A percentile compares a stretch with the other conserved stretches of the same genome.
Conservation (phyloP, 2,888 invertebrate genomes). For the Spodoptera littoralis region DNA sequence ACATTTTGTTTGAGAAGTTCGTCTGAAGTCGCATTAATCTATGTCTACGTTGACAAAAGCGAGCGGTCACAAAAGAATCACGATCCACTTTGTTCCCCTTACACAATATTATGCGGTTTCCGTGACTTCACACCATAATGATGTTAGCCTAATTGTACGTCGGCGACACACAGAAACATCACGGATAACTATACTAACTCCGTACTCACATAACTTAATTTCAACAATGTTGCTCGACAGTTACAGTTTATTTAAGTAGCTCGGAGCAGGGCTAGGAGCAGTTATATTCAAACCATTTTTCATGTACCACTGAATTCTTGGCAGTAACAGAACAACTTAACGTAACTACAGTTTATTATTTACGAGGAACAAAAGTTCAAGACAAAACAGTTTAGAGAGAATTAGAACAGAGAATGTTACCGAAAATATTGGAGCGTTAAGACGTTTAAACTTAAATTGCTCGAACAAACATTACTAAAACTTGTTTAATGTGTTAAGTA, state of each 20-base stretch:
- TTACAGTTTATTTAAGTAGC: conserved; percentile 35
- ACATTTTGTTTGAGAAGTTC: conserved; percentile 48
- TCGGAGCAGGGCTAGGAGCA: conserved; percentile 9
- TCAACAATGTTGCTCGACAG: conserved; percentile 34
- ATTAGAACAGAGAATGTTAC: conserved; percentile 4
- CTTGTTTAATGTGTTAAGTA: conserved; percentile 12
- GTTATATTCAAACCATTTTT: conserved; percentile 34
- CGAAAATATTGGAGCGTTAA: conserved; percentile 11
- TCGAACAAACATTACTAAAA: conserved; percentile 24
- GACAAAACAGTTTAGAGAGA: conserved; percentile 11
- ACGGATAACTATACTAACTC: conserved; percentile 28
- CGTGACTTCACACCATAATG: conserved; percentile 64
- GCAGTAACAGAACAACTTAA: conserved; percentile 22
- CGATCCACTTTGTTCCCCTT: conserved; percentile 53
- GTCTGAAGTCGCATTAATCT: conserved; percentile 71
- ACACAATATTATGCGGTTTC: conserved; percentile 66
- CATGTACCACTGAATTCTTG: conserved; percentile 24
- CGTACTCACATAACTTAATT: conserved; percentile 46
- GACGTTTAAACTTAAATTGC: conserved; percentile 16
- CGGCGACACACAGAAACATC: conserved; percentile 50
- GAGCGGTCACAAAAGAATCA: conserved; percentile 70
- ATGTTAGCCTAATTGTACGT: conserved; percentile 61
- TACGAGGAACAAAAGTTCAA: conserved; percentile 5
- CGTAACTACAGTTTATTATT: conserved; percentile 14
- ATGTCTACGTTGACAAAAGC: conserved; percentile 74